Evolutionary conservation across 2,888 invertebrate species (phyloP), one percentile per base, ranked within the genome.

Genomic region (Amblyjoppa fuscipennis): DNA sequence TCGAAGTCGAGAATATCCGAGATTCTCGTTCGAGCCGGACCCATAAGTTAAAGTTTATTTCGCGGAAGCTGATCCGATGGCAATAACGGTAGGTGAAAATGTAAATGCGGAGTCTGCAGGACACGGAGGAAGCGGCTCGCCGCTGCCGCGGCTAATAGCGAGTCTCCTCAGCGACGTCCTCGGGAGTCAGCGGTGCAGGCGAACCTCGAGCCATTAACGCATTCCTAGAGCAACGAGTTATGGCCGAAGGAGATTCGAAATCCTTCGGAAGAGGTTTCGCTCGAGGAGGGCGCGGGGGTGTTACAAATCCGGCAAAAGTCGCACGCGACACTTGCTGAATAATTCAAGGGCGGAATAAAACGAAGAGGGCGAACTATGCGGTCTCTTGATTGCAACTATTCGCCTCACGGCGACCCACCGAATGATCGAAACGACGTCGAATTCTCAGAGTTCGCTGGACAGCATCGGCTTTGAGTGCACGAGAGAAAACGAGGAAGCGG

Each of bases 251-350:
- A 61, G 81, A 76, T 84, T 84, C 81, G 64, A 71, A 66, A 82
- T 69, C 70, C 61, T 59, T 41, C 69, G 74, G 45, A 34, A 76
- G 11, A 20, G 16, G 51, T 13, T 9, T 53, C 77, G 53, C 16
- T 45, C 41, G 69, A 5, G 49, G 49, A 41, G 68, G 73, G 82
- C 59, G 89, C 90, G 91, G 92, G 91, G 91, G 91, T 91, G 93
- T 92, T 93, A 93, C 93, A 93, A 93, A 93, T 93, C 92, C 92
- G 89, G 91, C 91, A 90, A 93, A 92, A 92, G 91, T 92, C 91
- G 92, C 91, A 90, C 89, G 92, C 91, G 92, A 92, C 91, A 91
- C 92, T 91, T 91, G 92, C 91, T 93, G 93, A 93, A 93, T 93
- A 91, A 93, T 93, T 93, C 93, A 93, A 89, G 89, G 73, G 45